These are phyloP conservation scores for Florisuga fusca DNA, from an alignment of 2,797 vertebrate species.

Conservation along the genomic window DNA sequence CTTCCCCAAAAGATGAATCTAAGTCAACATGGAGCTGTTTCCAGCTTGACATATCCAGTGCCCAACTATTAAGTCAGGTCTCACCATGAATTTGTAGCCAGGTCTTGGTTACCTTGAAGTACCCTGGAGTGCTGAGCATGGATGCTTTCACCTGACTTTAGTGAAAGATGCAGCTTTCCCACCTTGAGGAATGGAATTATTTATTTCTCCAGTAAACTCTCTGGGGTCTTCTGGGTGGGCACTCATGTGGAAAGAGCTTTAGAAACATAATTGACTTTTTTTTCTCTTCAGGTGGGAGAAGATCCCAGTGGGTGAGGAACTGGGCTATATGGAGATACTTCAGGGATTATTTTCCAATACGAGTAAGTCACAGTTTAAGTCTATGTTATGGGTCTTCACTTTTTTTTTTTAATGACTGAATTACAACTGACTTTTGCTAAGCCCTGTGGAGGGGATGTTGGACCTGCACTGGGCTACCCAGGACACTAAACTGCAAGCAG, in stretches of 20 bases:
- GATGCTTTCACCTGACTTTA: background rate
- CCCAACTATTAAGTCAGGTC: background rate
- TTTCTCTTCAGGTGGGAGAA: slow-evolving; percentile 87
- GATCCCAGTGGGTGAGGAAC: slow-evolving; percentile 94
- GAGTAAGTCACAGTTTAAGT: slow-evolving; percentile 78
- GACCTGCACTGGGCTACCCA: background rate
- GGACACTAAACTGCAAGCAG: background rate
- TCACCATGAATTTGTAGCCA: background rate
- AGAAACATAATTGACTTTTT: background rate
- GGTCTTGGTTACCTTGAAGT: background rate
- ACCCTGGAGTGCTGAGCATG: background rate
- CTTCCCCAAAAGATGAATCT: background rate
- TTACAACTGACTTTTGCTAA: background rate
- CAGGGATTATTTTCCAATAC: slow-evolving; percentile 95
- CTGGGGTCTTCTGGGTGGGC: background rate
- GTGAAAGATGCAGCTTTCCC: background rate
- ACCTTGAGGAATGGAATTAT: background rate
- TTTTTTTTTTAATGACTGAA: background rate
- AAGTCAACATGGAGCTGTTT: background rate
- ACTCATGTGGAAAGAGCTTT: background rate
- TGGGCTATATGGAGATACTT: slow-evolving; percentile 97
- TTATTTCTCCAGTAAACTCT: background rate
- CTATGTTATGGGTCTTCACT: background rate
- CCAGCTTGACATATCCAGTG: background rate
- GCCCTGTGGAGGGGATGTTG: background rate